Evolutionary conservation across 2,888 invertebrate species (phyloP), one percentile per base, ranked within the genome.

Genomic region (Machimus atricapillus): DNA sequence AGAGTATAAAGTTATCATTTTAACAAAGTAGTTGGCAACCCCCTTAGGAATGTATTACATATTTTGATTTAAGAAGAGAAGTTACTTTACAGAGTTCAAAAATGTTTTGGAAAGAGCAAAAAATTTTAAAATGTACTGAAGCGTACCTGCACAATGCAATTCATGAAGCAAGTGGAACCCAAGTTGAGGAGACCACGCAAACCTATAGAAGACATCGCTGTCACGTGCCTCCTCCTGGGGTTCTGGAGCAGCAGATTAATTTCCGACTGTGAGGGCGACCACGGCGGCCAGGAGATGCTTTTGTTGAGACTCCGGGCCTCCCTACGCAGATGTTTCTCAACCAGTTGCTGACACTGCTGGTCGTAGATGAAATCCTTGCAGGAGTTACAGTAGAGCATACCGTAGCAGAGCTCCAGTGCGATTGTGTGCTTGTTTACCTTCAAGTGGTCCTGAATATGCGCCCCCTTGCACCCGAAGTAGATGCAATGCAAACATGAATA

Each of bases 151-250:
- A 99, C 96, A 90, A 99, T 98, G 91, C 98, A 98, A 93, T 98
- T 99, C 98, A 99, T 98, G 92, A 98, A 99, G 93, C 99, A 99
- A 4, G 99, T 99, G 89, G 98, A 97, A 52, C 99, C 99, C 89
- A 99, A 94, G 93, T 99, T 99, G 90, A 98, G 96, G 87, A 99
- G 93, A 0, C 99, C 99, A 86, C 99, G 94, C 87, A 99, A 93
- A 58, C 99, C 98, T 88, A 98, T 96, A 46, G 97, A 96, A 86
- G 97, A 96, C 91, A 96, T 96, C 85, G 96, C 95, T 88, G 96
- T 95, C 88, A 98, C 96, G 89, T 96, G 94, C 83, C 97, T 94
- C 87, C 97, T 94, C 89, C 96, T 96, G 7, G 97, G 95, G 90
- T 97, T 95, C 85, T 95, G 95, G 87, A 95, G 93, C 85, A 97